Conservation (phyloP, 2,113 vertebrate species). For the Phylloscopus whistleri region DNA sequence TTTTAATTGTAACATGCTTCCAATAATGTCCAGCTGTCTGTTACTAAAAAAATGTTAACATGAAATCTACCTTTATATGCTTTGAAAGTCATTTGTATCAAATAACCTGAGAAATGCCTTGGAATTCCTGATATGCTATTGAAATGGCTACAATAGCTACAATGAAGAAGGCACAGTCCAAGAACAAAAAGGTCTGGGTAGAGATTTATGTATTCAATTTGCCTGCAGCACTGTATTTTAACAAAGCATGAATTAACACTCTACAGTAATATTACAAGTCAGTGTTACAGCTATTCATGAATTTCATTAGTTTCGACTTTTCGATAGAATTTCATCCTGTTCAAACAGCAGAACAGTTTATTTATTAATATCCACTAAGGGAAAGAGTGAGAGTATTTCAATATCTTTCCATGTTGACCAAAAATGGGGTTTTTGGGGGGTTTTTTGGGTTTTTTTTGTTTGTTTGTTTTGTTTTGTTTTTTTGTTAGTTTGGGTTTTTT, state of each 20-base stretch:
- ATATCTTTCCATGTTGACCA: not conserved
- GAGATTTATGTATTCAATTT: constrained; percentile 1
- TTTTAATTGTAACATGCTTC: not conserved
- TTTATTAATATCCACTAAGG: not conserved
- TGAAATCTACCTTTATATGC: not conserved
- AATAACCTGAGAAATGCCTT: not conserved
- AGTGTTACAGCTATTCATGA: not conserved
- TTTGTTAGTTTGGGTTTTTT: no score
- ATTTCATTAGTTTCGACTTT: not conserved
- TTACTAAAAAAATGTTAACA: not conserved
- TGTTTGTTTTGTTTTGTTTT: no score
- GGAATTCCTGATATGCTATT: not conserved
- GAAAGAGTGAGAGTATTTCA: not conserved
- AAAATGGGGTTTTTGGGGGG: no score
- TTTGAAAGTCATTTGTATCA: not conserved
- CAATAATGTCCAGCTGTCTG: not conserved
- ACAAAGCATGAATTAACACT: constrained; percentile 1
- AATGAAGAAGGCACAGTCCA: not conserved
- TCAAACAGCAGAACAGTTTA: not conserved
- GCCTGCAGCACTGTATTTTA: not conserved
- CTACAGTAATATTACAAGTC: not conserved
- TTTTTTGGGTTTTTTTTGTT: no score
- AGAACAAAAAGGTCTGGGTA: not conserved
- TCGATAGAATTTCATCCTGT: not conserved
- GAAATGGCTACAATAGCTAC: not conserved